phyloP scores from a whole-genome alignment of 2,888 invertebrate genomes.

The Lasioglossum malachurum region DNA sequence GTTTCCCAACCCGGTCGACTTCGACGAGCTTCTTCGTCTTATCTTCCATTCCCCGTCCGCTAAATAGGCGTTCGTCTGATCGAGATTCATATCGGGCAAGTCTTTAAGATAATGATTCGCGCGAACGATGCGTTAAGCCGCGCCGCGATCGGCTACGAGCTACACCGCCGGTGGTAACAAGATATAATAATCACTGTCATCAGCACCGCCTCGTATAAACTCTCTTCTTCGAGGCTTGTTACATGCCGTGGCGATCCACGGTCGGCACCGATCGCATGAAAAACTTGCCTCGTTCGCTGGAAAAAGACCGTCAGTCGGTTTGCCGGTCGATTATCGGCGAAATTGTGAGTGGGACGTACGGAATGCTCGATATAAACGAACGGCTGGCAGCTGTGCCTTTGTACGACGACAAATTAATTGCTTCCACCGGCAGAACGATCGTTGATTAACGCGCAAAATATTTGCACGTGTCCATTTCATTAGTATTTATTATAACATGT shows the following conservation, averaged over 20 bases:
- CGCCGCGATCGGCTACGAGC: slow-evolving; percentile 61
- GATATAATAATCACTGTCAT: slow-evolving; percentile 76
- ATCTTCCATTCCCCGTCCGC: slow-evolving; percentile 35
- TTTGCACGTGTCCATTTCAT: slow-evolving; percentile 44
- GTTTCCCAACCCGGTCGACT: background rate
- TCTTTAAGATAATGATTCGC: slow-evolving; percentile 74
- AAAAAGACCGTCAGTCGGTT: slow-evolving; percentile 53
- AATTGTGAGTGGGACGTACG: slow-evolving; percentile 34
- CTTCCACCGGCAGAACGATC: slow-evolving; percentile 24
- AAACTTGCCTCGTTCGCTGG: slow-evolving; percentile 47
- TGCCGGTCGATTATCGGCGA: slow-evolving; percentile 60
- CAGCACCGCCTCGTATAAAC: slow-evolving; percentile 64
- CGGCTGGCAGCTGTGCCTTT: slow-evolving; percentile 30
- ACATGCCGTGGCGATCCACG: slow-evolving; percentile 29
- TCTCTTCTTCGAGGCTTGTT: slow-evolving; percentile 42
- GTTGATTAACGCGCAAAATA: slow-evolving; percentile 49
- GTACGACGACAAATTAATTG: slow-evolving; percentile 47
- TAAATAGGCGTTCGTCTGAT: slow-evolving; percentile 63
- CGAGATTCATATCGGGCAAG: slow-evolving; percentile 69
- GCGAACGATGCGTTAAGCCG: slow-evolving; percentile 72
- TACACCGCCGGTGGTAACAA: slow-evolving; percentile 73
- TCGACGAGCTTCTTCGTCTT: background rate
- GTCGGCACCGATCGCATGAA: slow-evolving; percentile 54
- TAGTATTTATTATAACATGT: slow-evolving; percentile 39
- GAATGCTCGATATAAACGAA: slow-evolving; percentile 30